Percentiles rank a stretch among this genome's conserved stretches.
These are phyloP conservation scores for Junco hyemalis DNA, from an alignment of 2,113 vertebrate species.

Conservation along the genomic window DNA sequence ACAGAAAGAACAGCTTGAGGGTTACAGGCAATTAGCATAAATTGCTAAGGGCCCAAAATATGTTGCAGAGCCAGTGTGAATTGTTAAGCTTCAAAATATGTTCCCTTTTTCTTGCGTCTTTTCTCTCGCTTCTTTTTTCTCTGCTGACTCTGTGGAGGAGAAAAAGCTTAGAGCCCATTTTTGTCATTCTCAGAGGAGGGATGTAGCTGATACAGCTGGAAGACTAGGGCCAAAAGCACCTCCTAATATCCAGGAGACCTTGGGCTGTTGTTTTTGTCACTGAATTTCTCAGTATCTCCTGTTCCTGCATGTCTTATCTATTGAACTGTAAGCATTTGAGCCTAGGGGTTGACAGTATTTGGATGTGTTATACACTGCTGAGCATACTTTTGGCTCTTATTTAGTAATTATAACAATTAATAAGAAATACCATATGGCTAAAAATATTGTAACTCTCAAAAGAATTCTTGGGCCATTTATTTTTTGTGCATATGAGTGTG, in stretches of 20 bases:
- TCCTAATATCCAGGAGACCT: not conserved
- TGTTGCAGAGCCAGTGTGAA: not conserved
- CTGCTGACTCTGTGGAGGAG: not conserved
- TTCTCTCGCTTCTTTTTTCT: not conserved
- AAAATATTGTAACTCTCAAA: conserved; percentile 49
- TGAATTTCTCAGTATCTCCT: not conserved
- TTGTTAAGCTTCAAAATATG: not conserved
- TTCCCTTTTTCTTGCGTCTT: not conserved
- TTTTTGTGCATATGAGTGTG: conserved; percentile 32
- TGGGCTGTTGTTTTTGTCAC: not conserved
- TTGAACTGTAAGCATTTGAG: not conserved
- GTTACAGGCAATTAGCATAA: conserved; percentile 17
- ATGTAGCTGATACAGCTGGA: not conserved
- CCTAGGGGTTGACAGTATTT: not conserved
- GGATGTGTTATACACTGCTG: not conserved
- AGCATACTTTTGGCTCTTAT: not conserved
- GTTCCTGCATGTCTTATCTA: not conserved
- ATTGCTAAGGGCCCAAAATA: conserved; percentile 3
- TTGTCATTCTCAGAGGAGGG: not conserved
- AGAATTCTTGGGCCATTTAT: conserved; percentile 42
- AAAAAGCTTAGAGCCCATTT: not conserved
- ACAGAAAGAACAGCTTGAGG: conserved; percentile 30
- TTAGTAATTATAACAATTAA: conserved; percentile 35
- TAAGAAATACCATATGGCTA: conserved; percentile 48
- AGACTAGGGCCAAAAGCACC: not conserved